Base-by-base conservation (phyloP, 2,797 vertebrate species). In the Scleropages formosus region DNA sequence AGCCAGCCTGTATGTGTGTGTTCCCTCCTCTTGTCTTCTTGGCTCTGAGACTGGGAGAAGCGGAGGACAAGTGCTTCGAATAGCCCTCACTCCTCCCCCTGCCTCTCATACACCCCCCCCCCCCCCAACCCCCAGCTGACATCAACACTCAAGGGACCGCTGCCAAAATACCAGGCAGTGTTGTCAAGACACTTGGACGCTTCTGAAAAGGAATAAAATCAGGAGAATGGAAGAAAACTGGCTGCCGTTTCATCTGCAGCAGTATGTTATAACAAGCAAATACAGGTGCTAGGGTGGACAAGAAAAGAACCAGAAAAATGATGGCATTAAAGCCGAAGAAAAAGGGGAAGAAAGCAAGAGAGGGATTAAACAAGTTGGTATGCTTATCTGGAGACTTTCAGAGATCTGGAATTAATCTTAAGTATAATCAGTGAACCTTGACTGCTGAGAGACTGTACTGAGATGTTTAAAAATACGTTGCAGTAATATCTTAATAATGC, bases 121-220 rank as follows among this genome's bases (percentile, higher is more conserved):
- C 84, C 78, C 87, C n/a, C n/a, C n/a, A n/a, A n/a, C n/a, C n/a
- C n/a, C 89, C 90, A 91, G 90, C 90, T 93, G 92, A 93, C 91
- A 90, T 88, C 89, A 93, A 91, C 89, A 91, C 88, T 90, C 90
- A 88, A 77, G 86, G 86, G 87, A 89, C 85, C 80, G 76, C 85
- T 90, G 90, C 89, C 90, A 92, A 90, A 89, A 92, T 92, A 88
- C 90, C 89, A 89, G 85, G 83, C 85, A 81, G 87, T 87, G 90
- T 90, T 90, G 88, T 91, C 87, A 84, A 88, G 90, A 89, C 87
- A 90, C 87, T 92, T 89, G 86, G 88, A 89, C 77, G 80, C 81
- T 56, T 78, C 75, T 89, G 86, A 90, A 88, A 87, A 87, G 84
- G 85, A 78, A 76, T 26, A 44, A 24, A 44, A 31, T 47, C 66